phyloP scores from a whole-genome alignment of 2,888 invertebrate genomes.

The Kuschelorhynchus macadamiae region DNA sequence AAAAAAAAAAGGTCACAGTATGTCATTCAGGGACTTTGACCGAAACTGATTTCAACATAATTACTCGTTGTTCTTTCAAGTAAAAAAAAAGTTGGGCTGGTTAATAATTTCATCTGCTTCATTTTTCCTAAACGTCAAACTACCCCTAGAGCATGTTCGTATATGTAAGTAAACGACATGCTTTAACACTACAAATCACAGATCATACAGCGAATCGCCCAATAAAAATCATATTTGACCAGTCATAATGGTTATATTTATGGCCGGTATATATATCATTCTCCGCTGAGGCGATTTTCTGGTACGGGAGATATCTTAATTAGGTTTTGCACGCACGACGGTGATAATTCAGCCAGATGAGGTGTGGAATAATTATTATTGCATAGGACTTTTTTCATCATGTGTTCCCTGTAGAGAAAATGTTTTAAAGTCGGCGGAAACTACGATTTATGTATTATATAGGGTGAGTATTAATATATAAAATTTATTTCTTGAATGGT shows the following conservation, averaged over 20 bases:
- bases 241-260: slow-evolving; percentile 38
- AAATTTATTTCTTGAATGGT: not conserved
- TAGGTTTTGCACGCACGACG: slow-evolving; percentile 43
- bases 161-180: not conserved
- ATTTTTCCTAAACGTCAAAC: too few species aligned
- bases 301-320: slow-evolving; percentile 43
- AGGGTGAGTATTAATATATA: not conserved
- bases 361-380: slow-evolving; percentile 41
- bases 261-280: slow-evolving; percentile 36
- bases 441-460: slow-evolving; percentile 17
- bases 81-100: too few species aligned
- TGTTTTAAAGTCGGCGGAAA: slow-evolving; percentile 30
- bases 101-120: too few species aligned
- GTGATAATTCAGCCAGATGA: slow-evolving; percentile 40
- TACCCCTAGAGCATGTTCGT: too few species aligned
- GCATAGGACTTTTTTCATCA: slow-evolving; percentile 16
- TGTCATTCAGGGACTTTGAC: too few species aligned
- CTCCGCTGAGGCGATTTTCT: slow-evolving; percentile 36
- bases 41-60: too few species aligned
- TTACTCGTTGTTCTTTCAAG: too few species aligned
- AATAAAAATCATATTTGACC: slow-evolving; percentile 41
- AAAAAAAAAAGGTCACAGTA: too few species aligned
- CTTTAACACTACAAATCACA: slow-evolving; percentile 14
- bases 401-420: slow-evolving; percentile 26
- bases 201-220: slow-evolving; percentile 16